Base-by-base conservation (phyloP, 2,113 vertebrate genomes). In the Cyprinus carpio region DNA sequence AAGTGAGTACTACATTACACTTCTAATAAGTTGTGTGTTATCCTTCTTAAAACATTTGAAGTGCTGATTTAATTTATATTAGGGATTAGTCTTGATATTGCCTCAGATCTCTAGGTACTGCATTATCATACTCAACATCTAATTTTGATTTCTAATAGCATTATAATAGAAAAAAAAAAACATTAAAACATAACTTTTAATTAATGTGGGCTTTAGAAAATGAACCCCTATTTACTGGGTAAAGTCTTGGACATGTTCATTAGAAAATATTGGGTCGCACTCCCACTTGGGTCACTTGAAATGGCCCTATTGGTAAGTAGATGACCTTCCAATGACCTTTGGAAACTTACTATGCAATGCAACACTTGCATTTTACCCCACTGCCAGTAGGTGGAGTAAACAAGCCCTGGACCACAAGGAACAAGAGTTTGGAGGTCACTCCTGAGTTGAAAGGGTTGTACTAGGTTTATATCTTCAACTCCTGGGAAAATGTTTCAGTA, bases 21-120 rank as follows among this genome's bases (percentile, higher is more conserved):
- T 46, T 29, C 31, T 71, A 82, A n/a, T 78, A 85, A 77, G 15
- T 65, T 81, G 71, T 81, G 71, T 75, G 62, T 34, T 51, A 20
- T n/a, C 34, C 29, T 72, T 71, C 37, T 79, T 40, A 56, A 84
- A 85, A 72, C 49, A 23, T 77, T 79, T 29, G 65, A 69, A 85
- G 83, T 60, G 74, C 69, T 82, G 65, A 65, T 86, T 87, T 84
- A 83, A 87, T 88, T 87, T 85, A 88, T 86, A 81, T 67, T 40
- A 20, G 56, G 86, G 88, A 90, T 91, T 90, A 87, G 34, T 49
- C 49, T 85, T 69, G 23, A 87, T 89, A 87, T 89, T 88, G 79
- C 84, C 71, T 31, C 79, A 90, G 80, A 88, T 77, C 84, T 81
- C 69, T 79, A 75, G 89, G 89, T 88, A 85, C 71, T 60, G 84